Evolutionary conservation across 1,140 invertebrate species (phyloP), one percentile per base, ranked within the genome.

Genomic region (Lordiphosa clarofinis): DNA sequence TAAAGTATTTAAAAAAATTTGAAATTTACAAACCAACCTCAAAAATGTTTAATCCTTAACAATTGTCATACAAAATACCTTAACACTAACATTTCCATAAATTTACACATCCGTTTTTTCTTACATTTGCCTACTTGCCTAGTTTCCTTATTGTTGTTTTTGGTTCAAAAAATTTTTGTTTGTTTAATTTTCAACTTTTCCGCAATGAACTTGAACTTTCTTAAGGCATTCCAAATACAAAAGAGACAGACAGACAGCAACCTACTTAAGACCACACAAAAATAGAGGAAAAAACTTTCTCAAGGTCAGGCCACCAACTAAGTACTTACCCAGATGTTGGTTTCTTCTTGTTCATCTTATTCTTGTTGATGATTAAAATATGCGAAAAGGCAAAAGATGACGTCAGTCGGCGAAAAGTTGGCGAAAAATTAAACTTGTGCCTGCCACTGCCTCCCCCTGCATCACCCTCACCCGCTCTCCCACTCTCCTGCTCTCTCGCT

Each of bases 251-350:
- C 24, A 28, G 28, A 19, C 2, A 42, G 39, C 39, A 64, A 64
- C 61, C 61, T 64, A 64, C 61, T 64, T 64, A 64, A 64, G 48
- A 40, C 57, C 21, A 15, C 8, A 19, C 9, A 42, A 42, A 35
- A 49, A 61, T 31, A 66, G 56, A 63, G 54, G 47, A 44, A 40
- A 36, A 64, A 64, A 64, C 60, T 64, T 64, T 64, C 55, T 64
- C 61, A 64, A 64, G 64, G 61, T 58, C 58, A 63, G 44, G 44
- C 47, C 43, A 35, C 56, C 38, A 36, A 59, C 58, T 60, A 31
- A 31, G 28, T 31, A 31, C 28, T 31, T 31, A 31, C 28, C 28
- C 28, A 31, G 28, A 31, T 31, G 28, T 31, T 31, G 28, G 28
- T 6, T 31, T 58, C 13, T 42, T 43, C 43, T 36, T 42, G 3